Evolutionary conservation across 2,797 vertebrate species (phyloP), one percentile per base, ranked within the genome.

Genomic region (Ficedula albicollis): DNA sequence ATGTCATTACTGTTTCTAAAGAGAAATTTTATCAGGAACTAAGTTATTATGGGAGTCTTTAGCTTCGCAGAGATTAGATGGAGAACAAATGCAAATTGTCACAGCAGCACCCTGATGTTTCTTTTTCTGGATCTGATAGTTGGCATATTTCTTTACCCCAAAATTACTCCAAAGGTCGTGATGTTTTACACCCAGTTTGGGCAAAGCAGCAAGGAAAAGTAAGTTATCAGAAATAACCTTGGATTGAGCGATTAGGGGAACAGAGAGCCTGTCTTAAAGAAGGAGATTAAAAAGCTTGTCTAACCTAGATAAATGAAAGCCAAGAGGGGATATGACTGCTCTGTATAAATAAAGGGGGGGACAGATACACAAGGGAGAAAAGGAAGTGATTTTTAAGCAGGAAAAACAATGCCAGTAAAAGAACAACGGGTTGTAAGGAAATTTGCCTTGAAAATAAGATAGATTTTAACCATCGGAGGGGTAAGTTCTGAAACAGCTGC

Each of bases 221-320:
- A 89, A 78, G 81, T 92, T 83, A 83, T 95, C 68, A 77, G 63
- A 87, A 89, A 92, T 87, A 96, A 95, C 84, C 89, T 91, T 96
- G 90, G 78, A 80, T 41, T 48, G 73, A 90, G 66, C 0, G 16
- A 94, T 83, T 82, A 95, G 67, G 52, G 52, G 56, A 94, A 87
- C n/a, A 49, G 74, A 94, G 56, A 89, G 19, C 21, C 32, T 84
- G 59, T 77, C 74, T 88, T 92, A 72, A 91, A 96, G 79, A 29
- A 84, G 52, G 54, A 93, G 89, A 96, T 92, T 92, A 92, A 96
- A 96, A 92, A 69, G 44, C 64, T 83, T 90, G 81, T 89, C 95
- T 95, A 96, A 94, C 68, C 68, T 72, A 96, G 64, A 95, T 72
- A 96, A 94, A 92, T 87, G 75, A 94, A 92, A 93, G 44, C 38